A percentile compares a stretch with the other conserved stretches of the same genome.
Evolutionary conservation across 2,113 vertebrate species (phyloP).

Genomic region (Blennius ocellaris): DNA sequence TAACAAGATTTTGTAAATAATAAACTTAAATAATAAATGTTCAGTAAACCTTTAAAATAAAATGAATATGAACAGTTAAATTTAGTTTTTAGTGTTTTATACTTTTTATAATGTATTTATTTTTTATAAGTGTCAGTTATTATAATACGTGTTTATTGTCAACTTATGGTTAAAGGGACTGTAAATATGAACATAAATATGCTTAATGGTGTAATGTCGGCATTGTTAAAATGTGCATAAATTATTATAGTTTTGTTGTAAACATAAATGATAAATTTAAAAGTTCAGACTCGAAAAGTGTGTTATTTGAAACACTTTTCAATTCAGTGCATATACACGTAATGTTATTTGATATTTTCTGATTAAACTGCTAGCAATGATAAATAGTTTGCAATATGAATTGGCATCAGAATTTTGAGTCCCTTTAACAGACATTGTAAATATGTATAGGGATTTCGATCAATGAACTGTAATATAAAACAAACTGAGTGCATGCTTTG

Average conservation of each 20-base stretch:
- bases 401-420: conserved; percentile 95
- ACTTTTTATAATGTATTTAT: conserved; percentile 94
- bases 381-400: conserved; percentile 96
- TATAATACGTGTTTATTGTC: conserved; percentile 95
- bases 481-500: conserved; percentile 96
- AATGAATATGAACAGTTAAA: conserved; percentile 92
- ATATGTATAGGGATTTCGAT: conserved; percentile 91
- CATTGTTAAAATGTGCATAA: conserved; percentile 94
- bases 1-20: conserved; percentile 92
- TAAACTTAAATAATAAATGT: conserved; percentile 96
- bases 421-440: conserved; percentile 98
- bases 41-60: conserved; percentile 96
- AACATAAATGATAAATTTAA: conserved; percentile 95
- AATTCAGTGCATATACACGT: conserved; percentile 30
- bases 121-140: conserved; percentile 91
- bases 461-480: conserved; percentile 86
- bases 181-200: conserved; percentile 96
- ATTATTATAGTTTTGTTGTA: conserved; percentile 88
- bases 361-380: conserved; percentile 90
- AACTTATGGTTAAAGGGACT: conserved; percentile 99
- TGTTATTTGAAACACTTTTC: conserved; percentile 71
- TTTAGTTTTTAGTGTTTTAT: conserved; percentile 91
- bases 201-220: conserved; percentile 90
- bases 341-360: conserved; percentile 62
- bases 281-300: conserved; percentile 69